Evolutionary conservation across 2,888 invertebrate species (phyloP), one percentile per base, ranked within the genome.

Genomic region (Mesorhabditis spiculigera): DNA sequence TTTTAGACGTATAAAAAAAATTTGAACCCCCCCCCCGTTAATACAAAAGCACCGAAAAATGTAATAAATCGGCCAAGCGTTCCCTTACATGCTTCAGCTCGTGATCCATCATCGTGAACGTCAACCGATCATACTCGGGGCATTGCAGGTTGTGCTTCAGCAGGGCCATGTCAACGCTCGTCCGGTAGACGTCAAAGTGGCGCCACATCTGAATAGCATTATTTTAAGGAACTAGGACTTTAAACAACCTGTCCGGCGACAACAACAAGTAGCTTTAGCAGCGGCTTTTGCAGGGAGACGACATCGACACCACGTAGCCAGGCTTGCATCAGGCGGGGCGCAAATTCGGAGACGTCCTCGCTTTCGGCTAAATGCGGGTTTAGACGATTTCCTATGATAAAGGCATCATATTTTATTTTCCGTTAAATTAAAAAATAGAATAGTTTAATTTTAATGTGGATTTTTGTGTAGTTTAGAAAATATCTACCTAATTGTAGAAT

Each of bases 121-220:
- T 28, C 28, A 28, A 28, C 28, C 28, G 28, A 3, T 28, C 28
- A 28, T 28, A 28, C 45, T 63, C 69, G 63, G 72, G 61, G 5
- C 71, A 63, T 8, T 75, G 69, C 43, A 79, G 66, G 41, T 45
- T 91, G 86, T 94, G 93, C 79, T 91, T 93, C 0, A 88, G 87
- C 70, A 94, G 89, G 0, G 93, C 91, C 86, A 92, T 92, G 82
- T 93, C 92, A 4, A 96, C 93, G 82, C 95, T 89, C 0, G 94
- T 93, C 77, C 94, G 92, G 85, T 96, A 98, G 69, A 96, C 93
- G 71, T 91, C 90, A 87, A 93, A 97, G 84, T 94, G 94, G 73
- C 91, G 91, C 0, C 94, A 94, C 73, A 96, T 89, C 87, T 96
- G 95, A 67, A 91, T 90, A 10, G 94, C 91, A 6, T 41, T 50